Evolutionary conservation across 2,888 invertebrate genomes (phyloP), one percentile per base, ranked within the genome.

Genomic region (Digitonthophagus gazella): DNA sequence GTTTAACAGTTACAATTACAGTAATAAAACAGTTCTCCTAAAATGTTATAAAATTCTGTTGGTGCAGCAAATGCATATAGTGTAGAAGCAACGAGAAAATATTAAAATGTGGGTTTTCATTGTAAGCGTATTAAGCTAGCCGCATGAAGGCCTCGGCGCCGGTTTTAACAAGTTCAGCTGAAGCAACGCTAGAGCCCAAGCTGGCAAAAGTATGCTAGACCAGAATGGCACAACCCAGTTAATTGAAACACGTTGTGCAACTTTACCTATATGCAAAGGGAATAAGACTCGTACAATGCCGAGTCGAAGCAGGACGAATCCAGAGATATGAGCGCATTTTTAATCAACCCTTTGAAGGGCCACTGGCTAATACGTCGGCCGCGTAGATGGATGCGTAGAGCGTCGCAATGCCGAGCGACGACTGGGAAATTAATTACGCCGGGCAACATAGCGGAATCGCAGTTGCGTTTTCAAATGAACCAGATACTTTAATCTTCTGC

Each of bases 211-310:
- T n/a, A n/a, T n/a, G 18, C 18, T 18, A 19, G 5, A 18, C 18
- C 61, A 18, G 18, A 18, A 61, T 19, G 19, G 61, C 19, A n/a
- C 61, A n/a, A 18, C 19, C 61, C 18, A 14, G 61, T 18, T 61
- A 61, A 61, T 61, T 61, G 61, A 20, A 61, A 61, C 61, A 61
- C 61, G 61, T 18, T 61, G 61, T 61, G 18, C 18, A 61, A 61
- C 61, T 61, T 61, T 20, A 61, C 61, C 6, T 44, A 44, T 44
- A 61, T 19, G 61, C 20, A 18, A 61, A 61, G n/a, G 61, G n/a
- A 61, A 61, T 61, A 61, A 61, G 61, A 18, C 61, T 19, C 61
- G 19, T 19, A 61, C 20, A 61, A 61, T 61, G 5, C 61, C 61
- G 8, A n/a, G 18, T 20, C 20, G 2, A 18, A 15, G 19, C 20